Percentiles rank a stretch among this genome's conserved stretches.
phyloP scores from a whole-genome alignment of 2,113 vertebrate genomes.

The Ia io region DNA sequence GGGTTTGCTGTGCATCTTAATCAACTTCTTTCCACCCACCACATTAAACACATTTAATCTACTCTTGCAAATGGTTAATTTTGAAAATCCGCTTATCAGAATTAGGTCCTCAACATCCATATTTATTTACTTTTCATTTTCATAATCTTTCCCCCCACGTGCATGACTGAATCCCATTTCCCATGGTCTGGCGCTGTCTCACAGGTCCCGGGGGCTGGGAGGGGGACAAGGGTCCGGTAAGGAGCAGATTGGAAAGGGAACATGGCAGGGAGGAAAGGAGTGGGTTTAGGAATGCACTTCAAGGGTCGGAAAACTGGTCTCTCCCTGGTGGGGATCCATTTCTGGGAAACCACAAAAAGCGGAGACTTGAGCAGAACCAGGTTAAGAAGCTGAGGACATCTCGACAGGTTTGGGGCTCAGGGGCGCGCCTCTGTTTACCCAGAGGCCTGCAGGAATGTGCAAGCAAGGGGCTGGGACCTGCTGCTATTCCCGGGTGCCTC shows the following conservation, averaged over 20 bases:
- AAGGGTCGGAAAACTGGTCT: background rate
- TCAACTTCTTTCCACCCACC: slow-evolving; percentile 66
- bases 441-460: background rate
- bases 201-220: background rate
- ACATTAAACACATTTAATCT: slow-evolving; percentile 76
- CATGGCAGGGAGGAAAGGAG: background rate
- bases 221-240: background rate
- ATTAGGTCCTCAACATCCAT: slow-evolving; percentile 84
- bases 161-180: slow-evolving; percentile 36
- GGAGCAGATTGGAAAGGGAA: background rate
- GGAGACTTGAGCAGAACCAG: background rate
- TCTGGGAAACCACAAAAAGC: background rate
- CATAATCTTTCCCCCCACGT: slow-evolving; percentile 66
- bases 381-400: background rate
- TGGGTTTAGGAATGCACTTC: background rate
- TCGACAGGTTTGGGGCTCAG: background rate
- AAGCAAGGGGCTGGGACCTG: background rate
- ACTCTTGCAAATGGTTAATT: slow-evolving; percentile 86
- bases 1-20: slow-evolving; percentile 66
- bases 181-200: slow-evolving; percentile 49
- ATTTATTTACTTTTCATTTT: slow-evolving; percentile 86
- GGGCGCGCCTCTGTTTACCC: background rate
- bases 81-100: slow-evolving; percentile 87
- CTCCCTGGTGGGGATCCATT: background rate
- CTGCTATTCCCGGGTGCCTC: fast-evolving